Percentiles rank a stretch among this genome's conserved stretches.
Evolutionary conservation across 2,888 invertebrate genomes (phyloP).

Genomic region (Onchidella celtica): DNA sequence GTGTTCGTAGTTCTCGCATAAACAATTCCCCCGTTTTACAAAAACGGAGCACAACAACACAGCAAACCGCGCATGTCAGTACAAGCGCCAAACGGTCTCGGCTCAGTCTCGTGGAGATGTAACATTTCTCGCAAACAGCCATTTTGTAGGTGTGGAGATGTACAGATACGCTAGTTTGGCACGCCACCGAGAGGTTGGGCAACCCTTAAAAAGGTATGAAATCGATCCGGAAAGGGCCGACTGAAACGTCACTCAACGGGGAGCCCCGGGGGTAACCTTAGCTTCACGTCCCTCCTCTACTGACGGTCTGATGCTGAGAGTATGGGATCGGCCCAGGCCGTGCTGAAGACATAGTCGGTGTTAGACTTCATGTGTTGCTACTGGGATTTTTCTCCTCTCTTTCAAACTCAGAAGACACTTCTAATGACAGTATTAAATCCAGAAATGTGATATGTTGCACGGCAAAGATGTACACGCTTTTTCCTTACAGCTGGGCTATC

Average conservation of each 20-base stretch:
- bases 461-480: background rate
- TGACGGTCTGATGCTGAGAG: background rate
- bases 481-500: background rate
- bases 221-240: conserved; percentile 38
- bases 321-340: background rate
- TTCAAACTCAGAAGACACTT: background rate
- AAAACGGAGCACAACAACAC: too few species aligned
- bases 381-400: background rate
- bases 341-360: background rate
- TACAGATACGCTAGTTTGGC: conserved; percentile 6
- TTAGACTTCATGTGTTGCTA: background rate
- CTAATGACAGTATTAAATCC: background rate
- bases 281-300: conserved; percentile 5
- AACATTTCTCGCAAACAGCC: too few species aligned
- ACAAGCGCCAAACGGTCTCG: too few species aligned
- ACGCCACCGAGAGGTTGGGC: background rate
- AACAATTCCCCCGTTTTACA: too few species aligned
- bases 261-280: conserved; percentile 32
- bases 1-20: too few species aligned
- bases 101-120: too few species aligned
- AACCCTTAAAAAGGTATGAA: conserved; percentile 26
- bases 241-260: conserved; percentile 29
- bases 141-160: too few species aligned
- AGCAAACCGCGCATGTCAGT: too few species aligned
- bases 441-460: background rate